phyloP scores from a whole-genome alignment of 2,113 vertebrate genomes.

The Xenopus tropicalis region UCB_Xtro_10.0 CM004443.2:150739001-150739500 shows the following conservation, averaged over 20 bases:
- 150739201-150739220: background rate
- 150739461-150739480: constrained; percentile 39
- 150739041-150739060: no score
- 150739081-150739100: no score
- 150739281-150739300: constrained; percentile 39
- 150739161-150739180: no score
- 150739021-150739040: no score
- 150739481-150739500: constrained; percentile 43
- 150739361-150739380: constrained; percentile 41
- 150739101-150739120: no score
- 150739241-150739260: background rate
- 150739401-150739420: constrained; percentile 42
- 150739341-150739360: constrained; percentile 42
- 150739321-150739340: constrained; percentile 34
- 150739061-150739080: no score
- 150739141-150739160: no score
- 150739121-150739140: no score
- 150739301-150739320: constrained; percentile 38
- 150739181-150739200: no score
- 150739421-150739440: constrained; percentile 37
- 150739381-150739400: constrained; percentile 44
- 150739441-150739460: constrained; percentile 42
- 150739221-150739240: background rate
- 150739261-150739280: constrained; percentile 14
- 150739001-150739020: no score